Evolutionary conservation across 2,113 vertebrate species (phyloP).

Genomic region (human (Homo sapiens)): DNA sequence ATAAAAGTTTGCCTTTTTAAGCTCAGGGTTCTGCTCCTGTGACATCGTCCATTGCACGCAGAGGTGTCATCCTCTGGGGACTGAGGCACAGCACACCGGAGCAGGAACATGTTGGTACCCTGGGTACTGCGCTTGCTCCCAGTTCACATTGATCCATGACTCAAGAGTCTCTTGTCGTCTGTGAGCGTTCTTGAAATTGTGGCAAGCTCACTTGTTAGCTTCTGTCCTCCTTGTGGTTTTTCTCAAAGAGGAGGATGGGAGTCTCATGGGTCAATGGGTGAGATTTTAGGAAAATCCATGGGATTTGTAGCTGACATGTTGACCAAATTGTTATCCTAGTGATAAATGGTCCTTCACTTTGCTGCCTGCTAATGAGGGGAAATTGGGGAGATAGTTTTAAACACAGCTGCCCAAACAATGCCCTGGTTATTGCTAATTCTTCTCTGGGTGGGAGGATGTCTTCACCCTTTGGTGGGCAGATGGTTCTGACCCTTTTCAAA

Average conservation of each 20-base stretch:
- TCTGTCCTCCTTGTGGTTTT: not conserved
- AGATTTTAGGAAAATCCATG: not conserved
- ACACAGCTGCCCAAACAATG: not conserved
- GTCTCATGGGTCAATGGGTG: not conserved
- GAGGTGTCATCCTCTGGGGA: not conserved
- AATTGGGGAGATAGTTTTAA: not conserved
- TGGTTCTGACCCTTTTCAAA: not conserved
- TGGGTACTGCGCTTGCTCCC: not conserved
- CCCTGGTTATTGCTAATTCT: not conserved
- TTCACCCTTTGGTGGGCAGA: not conserved
- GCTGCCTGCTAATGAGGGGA: not conserved
- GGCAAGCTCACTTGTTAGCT: not conserved
- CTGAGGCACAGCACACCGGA: too few species aligned
- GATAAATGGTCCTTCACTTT: not conserved
- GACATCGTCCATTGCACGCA: too few species aligned
- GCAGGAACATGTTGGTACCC: not conserved
- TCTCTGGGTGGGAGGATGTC: not conserved
- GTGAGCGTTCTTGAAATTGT: not conserved
- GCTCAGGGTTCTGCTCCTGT: not conserved
- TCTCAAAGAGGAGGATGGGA: not conserved
- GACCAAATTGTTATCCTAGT: not conserved
- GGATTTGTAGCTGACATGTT: not conserved
- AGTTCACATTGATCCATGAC: not conserved
- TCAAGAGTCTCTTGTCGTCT: not conserved
- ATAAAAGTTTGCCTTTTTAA: not conserved